Percentiles rank a stretch among this genome's conserved stretches.
Evolutionary conservation across 2,888 invertebrate species (phyloP).

Genomic region (Drosophila buzzatii): DNA sequence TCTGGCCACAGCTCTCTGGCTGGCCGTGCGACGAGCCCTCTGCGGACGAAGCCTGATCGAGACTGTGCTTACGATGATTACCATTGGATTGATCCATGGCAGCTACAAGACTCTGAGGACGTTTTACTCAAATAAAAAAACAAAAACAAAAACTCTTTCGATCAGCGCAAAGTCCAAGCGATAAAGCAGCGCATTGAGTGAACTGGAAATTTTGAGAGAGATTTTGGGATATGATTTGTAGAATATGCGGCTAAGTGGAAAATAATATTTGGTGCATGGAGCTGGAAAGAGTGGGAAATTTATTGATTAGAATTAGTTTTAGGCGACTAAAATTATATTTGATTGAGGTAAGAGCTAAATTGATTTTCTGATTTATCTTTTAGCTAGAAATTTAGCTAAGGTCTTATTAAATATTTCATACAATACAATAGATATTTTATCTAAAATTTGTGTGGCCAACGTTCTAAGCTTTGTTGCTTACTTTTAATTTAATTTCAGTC

Average conservation of each 20-base stretch:
- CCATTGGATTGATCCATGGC: conserved; percentile 69
- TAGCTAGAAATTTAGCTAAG: no score
- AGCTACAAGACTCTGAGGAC: background rate
- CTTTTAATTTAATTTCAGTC: no score
- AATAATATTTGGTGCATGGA: background rate
- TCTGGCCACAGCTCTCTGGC: conserved; percentile 33
- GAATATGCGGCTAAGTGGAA: background rate
- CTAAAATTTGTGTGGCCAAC: no score
- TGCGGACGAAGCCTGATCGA: conserved; percentile 39
- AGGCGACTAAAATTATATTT: background rate
- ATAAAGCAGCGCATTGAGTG: conserved; percentile 50
- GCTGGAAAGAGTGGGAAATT: background rate
- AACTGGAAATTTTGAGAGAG: conserved; percentile 16
- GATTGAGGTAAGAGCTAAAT: background rate
- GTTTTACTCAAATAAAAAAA: background rate
- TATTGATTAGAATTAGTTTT: background rate
- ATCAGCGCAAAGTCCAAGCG: conserved; percentile 66
- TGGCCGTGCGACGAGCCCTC: conserved; percentile 5
- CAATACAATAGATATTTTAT: no score
- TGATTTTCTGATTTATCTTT: no score
- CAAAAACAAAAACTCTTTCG: conserved; percentile 12
- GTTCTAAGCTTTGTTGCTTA: no score
- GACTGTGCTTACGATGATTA: conserved; percentile 41
- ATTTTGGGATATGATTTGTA: conserved; percentile 5
- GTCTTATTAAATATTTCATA: no score